These are phyloP conservation scores for Opisthocomus hoazin DNA, from an alignment of 2,113 vertebrate species.

Conservation along the genomic window DNA sequence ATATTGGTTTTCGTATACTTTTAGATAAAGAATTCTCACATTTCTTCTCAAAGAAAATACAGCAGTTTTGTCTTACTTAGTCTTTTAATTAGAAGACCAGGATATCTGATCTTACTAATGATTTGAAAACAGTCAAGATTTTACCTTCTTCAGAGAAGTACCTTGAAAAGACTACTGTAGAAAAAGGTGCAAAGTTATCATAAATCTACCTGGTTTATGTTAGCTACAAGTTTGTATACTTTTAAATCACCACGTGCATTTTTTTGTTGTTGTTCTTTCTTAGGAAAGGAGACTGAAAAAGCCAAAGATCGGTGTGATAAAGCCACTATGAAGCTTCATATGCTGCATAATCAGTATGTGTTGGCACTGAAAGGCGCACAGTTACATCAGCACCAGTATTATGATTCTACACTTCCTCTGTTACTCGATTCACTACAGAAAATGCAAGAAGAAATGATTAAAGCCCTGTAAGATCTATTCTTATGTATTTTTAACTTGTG, in stretches of 20 bases:
- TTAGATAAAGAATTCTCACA: neutral
- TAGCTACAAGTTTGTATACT: neutral
- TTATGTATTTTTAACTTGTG: neutral
- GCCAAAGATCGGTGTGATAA: slow-evolving; percentile 95
- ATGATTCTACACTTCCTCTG: slow-evolving; percentile 79
- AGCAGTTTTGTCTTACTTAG: neutral
- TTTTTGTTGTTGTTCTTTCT: neutral
- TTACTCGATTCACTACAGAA: slow-evolving; percentile 92
- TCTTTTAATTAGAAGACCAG: neutral
- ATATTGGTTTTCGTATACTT: neutral
- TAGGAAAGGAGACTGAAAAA: slow-evolving; percentile 89
- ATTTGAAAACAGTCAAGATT: neutral
- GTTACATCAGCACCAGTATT: slow-evolving; percentile 91
- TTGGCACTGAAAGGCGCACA: slow-evolving; percentile 88
- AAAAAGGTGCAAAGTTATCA: neutral
- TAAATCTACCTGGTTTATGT: neutral
- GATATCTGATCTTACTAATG: neutral
- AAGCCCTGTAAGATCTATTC: slow-evolving; percentile 76
- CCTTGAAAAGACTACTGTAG: neutral
- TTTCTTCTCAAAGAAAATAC: neutral
- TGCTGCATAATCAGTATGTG: slow-evolving; percentile 95
- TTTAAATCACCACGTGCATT: neutral
- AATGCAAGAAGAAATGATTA: slow-evolving; percentile 98
- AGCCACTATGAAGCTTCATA: slow-evolving; percentile 92
- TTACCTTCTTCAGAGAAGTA: neutral